These are phyloP conservation scores for Toxotes chatareus DNA, from an alignment of 2,113 vertebrate species.

Conservation along the genomic window DNA sequence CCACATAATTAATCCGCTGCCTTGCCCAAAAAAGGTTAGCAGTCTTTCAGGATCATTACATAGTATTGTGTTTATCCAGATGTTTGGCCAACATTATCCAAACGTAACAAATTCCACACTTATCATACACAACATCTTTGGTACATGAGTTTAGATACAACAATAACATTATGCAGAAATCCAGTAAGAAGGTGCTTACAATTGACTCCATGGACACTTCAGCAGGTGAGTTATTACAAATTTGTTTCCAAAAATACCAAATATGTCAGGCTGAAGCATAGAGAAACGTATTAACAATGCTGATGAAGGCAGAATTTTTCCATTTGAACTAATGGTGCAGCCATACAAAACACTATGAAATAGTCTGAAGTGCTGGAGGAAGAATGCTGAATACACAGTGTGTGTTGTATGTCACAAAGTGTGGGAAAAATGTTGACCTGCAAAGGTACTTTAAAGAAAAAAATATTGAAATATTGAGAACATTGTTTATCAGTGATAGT, in stretches of 20 bases:
- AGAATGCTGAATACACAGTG: background rate
- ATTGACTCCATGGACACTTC: background rate
- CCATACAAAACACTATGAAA: background rate
- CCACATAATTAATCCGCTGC: constrained; percentile 6
- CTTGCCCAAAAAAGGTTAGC: background rate
- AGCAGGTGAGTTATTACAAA: background rate
- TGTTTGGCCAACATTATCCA: too few species aligned
- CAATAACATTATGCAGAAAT: background rate
- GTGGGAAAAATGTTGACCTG: too few species aligned
- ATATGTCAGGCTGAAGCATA: background rate
- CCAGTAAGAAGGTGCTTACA: background rate
- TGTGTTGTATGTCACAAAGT: too few species aligned
- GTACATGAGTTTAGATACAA: background rate
- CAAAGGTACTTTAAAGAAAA: background rate
- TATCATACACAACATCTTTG: too few species aligned
- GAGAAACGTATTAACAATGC: background rate
- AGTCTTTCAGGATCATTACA: too few species aligned
- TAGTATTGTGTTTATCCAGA: too few species aligned
- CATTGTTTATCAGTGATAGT: background rate
- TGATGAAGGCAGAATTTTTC: background rate
- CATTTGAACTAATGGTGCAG: background rate
- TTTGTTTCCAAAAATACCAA: constrained; percentile 11
- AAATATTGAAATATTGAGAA: background rate
- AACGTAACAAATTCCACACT: too few species aligned
- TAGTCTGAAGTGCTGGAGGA: background rate